phyloP scores from a whole-genome alignment of 2,888 invertebrate genomes.

The Drosophila atripex region DNA sequence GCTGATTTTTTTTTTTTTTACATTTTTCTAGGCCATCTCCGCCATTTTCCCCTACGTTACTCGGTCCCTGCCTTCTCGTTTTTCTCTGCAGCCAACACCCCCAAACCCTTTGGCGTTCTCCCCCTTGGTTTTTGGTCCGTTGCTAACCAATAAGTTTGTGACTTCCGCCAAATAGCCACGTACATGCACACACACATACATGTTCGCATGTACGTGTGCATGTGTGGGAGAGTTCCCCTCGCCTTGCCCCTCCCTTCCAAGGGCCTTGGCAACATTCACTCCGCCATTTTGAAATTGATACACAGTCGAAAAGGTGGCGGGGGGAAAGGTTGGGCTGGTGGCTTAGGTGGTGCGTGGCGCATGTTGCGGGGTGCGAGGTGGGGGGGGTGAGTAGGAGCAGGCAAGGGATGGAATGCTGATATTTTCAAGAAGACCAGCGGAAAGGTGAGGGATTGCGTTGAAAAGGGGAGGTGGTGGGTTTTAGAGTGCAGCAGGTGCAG shows the following conservation, averaged over 20 bases:
- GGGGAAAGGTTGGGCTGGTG: not conserved
- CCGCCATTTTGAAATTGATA: slow-evolving; percentile 76
- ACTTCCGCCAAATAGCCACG: slow-evolving; percentile 69
- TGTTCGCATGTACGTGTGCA: slow-evolving; percentile 10
- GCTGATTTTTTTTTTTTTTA: slow-evolving; percentile 8
- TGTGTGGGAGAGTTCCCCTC: not conserved
- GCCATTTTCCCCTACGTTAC: slow-evolving; percentile 33
- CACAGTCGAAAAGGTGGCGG: slow-evolving; percentile 44
- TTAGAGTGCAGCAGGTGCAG: slow-evolving; percentile 46
- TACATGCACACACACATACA: slow-evolving; percentile 29
- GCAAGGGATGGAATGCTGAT: not conserved
- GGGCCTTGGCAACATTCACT: slow-evolving; percentile 50
- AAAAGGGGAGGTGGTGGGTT: slow-evolving; percentile 6
- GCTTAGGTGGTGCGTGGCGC: slow-evolving; percentile 6
- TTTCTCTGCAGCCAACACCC: not conserved
- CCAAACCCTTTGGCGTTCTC: not conserved
- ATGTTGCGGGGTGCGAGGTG: not conserved
- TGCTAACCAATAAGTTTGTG: slow-evolving; percentile 72
- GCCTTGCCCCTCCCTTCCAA: slow-evolving; percentile 17
- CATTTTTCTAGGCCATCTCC: slow-evolving; percentile 47
- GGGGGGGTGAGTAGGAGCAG: not conserved
- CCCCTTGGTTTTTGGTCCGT: slow-evolving; percentile 41
- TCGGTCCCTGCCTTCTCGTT: not conserved
- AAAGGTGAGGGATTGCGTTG: not conserved
- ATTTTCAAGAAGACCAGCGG: not conserved